Evolutionary conservation across 2,888 invertebrate species (phyloP), one percentile per base, ranked within the genome.

Genomic region (Cheilosia variabilis): DNA sequence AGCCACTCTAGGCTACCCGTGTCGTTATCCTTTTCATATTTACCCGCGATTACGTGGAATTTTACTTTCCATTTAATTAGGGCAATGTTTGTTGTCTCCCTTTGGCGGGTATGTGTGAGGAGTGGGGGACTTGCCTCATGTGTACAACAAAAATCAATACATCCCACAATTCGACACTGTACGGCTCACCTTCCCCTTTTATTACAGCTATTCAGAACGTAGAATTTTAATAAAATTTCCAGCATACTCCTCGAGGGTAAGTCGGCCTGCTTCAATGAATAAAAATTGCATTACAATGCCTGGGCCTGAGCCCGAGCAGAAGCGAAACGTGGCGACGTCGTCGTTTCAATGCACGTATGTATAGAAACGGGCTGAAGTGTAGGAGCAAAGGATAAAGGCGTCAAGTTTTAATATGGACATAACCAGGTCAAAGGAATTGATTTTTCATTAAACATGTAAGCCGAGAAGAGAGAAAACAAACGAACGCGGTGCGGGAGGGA

Each of bases 381-480:
- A 9, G 13, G 43, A n/a, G 22, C 50, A 62, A 68, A 80, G 69
- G 50, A 80, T 76, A 41, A 71, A 81, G 77, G 86, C 86, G 72
- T 86, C 76, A 77, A 52, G 68, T 72, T 81, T 60, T 80, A 66
- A 80, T 76, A 72, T 72, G 84, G 81, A 81, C 86, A 86, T 86
- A 86, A 73, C 62, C 86, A 86, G 86, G 86, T 86, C 86, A 86
- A 77, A 86, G 80, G 72, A 86, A 86, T 86, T 86, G 86, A 86
- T 86, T 86, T 86, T 86, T 81, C 86, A 86, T 86, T 80, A 86
- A 60, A 58, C 65, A 75, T 75, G 75, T 41, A 65, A 19, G 62
- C 60, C 45, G 53, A 72, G 45, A 34, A 37, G 15, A 63, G 55
- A 47, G 50, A 31, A 58, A 27, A 27, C 50, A 22, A 19, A 27